Conservation (phyloP, 23 tunicate species). For the Styela clava region DNA sequence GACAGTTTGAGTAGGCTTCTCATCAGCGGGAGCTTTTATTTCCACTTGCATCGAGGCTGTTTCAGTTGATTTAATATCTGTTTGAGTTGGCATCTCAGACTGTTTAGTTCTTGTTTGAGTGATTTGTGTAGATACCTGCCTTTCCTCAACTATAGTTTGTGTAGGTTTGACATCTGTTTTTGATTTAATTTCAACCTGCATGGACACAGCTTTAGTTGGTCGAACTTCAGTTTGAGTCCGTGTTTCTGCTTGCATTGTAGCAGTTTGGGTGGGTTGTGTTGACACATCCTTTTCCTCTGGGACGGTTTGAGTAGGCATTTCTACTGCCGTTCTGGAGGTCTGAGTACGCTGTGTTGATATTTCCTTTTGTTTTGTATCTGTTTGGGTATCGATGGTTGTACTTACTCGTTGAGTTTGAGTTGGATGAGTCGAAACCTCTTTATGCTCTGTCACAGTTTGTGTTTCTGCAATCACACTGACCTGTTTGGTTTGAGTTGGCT, state of each 20-base stretch:
- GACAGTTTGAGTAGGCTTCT: background rate
- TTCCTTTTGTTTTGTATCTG: background rate
- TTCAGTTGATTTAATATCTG: background rate
- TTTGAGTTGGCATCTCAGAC: background rate
- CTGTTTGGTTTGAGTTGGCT: slow-evolving; percentile 16
- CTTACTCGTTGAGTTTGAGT: background rate
- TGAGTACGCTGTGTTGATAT: background rate
- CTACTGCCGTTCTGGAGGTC: background rate
- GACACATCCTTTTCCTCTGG: background rate
- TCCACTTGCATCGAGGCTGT: background rate
- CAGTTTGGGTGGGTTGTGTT: slow-evolving; percentile 21
- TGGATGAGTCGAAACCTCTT: background rate
- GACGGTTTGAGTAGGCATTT: slow-evolving; percentile 1
- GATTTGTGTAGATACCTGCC: background rate
- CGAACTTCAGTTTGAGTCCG: background rate
- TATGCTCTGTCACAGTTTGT: slow-evolving; percentile 10
- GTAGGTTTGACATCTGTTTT: background rate
- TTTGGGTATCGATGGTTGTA: slow-evolving; percentile 3
- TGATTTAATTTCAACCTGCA: background rate
- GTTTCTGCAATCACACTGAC: background rate
- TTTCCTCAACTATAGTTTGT: background rate
- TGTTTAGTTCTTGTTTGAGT: background rate
- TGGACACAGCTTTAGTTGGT: background rate
- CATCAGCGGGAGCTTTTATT: background rate
- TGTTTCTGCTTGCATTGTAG: background rate